Evolutionary conservation across 2,113 vertebrate species (phyloP).

Genomic region (Uria aalge): DNA sequence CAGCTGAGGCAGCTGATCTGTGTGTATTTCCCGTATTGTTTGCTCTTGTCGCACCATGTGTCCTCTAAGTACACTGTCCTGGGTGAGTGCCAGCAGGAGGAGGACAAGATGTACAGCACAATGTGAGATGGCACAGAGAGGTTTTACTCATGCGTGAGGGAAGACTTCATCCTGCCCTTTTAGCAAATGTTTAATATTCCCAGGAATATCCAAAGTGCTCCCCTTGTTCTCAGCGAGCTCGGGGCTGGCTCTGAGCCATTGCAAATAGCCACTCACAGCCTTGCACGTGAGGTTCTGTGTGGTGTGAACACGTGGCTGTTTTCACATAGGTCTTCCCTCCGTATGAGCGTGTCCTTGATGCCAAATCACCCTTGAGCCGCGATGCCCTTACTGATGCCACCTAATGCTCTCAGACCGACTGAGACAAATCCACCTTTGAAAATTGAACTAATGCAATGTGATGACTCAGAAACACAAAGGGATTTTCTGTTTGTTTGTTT

Average conservation of each 20-base stretch:
- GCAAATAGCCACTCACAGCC: not conserved
- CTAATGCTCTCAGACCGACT: not conserved
- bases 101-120: not conserved
- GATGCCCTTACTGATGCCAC: not conserved
- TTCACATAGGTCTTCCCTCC: not conserved
- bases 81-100: not conserved
- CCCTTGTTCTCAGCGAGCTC: not conserved
- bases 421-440: slow-evolving; percentile 33
- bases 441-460: not conserved
- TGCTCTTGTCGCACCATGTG: not conserved
- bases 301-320: not conserved
- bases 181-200: not conserved
- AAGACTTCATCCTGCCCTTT: not conserved
- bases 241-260: not conserved
- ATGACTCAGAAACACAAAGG: slow-evolving; percentile 39
- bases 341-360: not conserved
- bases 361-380: not conserved
- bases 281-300: not conserved
- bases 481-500: slow-evolving; percentile 23
- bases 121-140: not conserved
- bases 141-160: not conserved
- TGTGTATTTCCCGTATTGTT: not conserved
- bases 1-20: not conserved
- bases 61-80: not conserved
- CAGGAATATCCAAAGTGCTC: not conserved